Evolutionary conservation across 2,797 vertebrate genomes (phyloP), one percentile per base, ranked within the genome.

Genomic region (Acanthis flammea): DNA sequence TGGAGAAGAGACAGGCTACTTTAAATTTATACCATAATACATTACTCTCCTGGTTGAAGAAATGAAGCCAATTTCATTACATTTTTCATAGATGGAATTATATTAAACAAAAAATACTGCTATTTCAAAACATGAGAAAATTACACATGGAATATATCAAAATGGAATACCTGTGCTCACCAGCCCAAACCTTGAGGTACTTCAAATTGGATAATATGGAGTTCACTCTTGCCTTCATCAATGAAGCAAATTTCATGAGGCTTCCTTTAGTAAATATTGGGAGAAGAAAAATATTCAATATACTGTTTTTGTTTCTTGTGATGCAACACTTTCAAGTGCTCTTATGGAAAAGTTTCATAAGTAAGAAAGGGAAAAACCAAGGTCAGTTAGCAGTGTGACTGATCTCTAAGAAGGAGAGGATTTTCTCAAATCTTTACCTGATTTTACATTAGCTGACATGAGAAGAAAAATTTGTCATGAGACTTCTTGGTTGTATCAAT

Each of bases 371-470:
- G 5, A 80, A 78, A 23, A 92, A 58, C 8, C 25, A 33, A 74
- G 6, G 13, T 44, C 8, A 42, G 10, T 21, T 82, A 57, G 3
- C 5, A 80, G 11, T 77, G n/a, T 60, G 8, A 2, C 9, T 71
- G 21, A 47, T 53, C 5, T 57, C 53, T 57, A 54, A 39, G 19
- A 27, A 1, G 8, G 4, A 50, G 8, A 1, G 0, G 0, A 23
- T 31, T 70, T 73, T n/a, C 67, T 79, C 2, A 71, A 28, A 30
- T 53, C 8, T 68, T 90, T 44, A 58, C 10, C 3, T 65, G 28
- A 37, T 86, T 85, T 89, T 91, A 33, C 7, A 37, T 44, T 51
- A 75, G 12, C 19, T 77, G 35, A 54, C 8, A 61, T 14, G 14
- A 35, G 42, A 74, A 50, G 19, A 72, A 5, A 19, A 82, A 65